Conservation (phyloP, 2,888 invertebrate species). For the Adineta ricciae region DNA sequence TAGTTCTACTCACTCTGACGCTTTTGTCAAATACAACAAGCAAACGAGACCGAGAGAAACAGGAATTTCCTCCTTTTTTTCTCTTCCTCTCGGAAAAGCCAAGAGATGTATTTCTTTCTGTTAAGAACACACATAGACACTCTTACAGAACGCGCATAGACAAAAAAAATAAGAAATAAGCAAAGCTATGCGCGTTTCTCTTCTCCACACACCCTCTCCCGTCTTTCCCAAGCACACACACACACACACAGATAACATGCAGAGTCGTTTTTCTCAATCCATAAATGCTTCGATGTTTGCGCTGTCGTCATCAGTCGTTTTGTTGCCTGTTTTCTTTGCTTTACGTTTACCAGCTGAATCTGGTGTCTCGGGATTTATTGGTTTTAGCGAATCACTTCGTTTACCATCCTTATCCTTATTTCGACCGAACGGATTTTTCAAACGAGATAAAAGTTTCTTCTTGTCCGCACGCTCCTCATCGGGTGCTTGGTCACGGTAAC, state of each 20-base stretch:
- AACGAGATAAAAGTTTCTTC: neutral
- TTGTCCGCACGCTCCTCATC: neutral
- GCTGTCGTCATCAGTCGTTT: neutral
- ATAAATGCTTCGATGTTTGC: too few species aligned
- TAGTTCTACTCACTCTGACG: neutral
- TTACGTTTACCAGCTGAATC: neutral
- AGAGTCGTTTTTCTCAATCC: neutral
- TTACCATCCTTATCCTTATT: neutral
- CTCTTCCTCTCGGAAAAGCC: neutral
- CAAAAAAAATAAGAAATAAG: slow-evolving; percentile 1
- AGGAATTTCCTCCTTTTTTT: neutral
- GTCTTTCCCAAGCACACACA: neutral
- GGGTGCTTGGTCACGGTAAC: neutral
- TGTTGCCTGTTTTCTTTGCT: neutral
- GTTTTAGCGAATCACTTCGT: neutral
- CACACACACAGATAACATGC: neutral
- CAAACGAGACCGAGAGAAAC: neutral
- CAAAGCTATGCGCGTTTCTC: neutral
- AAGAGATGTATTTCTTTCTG: neutral
- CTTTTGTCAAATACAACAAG: neutral
- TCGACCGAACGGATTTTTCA: neutral
- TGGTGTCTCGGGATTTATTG: neutral
- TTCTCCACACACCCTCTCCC: neutral
- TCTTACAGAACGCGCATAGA: neutral
- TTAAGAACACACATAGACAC: neutral